A percentile compares a stretch with the other conserved stretches of the same genome.
phyloP scores from a whole-genome alignment of 2,888 invertebrate genomes.

The Osmoderma eremita region DNA sequence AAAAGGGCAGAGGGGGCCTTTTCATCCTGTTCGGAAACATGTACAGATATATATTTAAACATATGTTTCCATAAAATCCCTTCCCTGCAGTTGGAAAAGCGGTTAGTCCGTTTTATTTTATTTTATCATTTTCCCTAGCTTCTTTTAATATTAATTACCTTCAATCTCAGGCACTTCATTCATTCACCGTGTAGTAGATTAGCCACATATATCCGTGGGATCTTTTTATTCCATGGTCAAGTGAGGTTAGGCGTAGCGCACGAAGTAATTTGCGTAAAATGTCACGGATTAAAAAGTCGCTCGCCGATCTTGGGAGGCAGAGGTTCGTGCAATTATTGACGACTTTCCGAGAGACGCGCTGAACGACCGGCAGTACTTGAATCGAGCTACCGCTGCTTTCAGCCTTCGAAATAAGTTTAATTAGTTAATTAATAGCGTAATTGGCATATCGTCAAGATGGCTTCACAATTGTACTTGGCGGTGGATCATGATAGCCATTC shows the following conservation, averaged over 20 bases:
- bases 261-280: constrained; percentile 56
- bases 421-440: too few species aligned
- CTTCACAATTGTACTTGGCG: too few species aligned
- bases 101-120: background rate
- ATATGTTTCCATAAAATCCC: constrained; percentile 11
- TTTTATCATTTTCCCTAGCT: too few species aligned
- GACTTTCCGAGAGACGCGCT: too few species aligned
- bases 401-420: too few species aligned
- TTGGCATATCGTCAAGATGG: too few species aligned
- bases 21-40: constrained; percentile 27
- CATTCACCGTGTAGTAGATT: background rate
- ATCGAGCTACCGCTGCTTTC: too few species aligned
- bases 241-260: constrained; percentile 58
- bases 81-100: background rate
- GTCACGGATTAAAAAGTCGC: constrained; percentile 57
- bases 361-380: too few species aligned
- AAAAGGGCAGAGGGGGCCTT: constrained; percentile 40
- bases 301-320: too few species aligned
- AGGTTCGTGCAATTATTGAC: too few species aligned
- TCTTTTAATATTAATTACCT: constrained; percentile 36
- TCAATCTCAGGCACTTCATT: constrained; percentile 9
- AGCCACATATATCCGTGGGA: background rate
- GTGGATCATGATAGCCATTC: too few species aligned
- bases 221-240: constrained; percentile 41
- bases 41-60: constrained; percentile 14